Conservation (phyloP, 2,888 invertebrate genomes). For the Drosophila phalerata region DNA sequence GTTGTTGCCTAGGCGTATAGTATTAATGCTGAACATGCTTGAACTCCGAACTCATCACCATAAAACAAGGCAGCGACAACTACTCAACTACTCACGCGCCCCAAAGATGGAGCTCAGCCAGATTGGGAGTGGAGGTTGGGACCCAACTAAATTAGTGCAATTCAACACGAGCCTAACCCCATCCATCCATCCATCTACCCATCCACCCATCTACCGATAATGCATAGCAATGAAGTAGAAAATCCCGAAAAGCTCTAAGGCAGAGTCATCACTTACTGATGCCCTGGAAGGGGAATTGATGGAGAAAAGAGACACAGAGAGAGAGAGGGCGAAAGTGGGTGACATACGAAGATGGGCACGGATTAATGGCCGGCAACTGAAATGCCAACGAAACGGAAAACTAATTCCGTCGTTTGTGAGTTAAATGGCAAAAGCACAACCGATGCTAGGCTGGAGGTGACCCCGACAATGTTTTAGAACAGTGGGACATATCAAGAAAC, state of each 20-base stretch:
- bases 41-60: constrained; percentile 81
- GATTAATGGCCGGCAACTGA: constrained; percentile 66
- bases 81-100: constrained; percentile 52
- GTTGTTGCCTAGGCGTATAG: constrained; percentile 30
- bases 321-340: not conserved
- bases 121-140: constrained; percentile 7
- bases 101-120: constrained; percentile 6
- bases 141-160: constrained; percentile 70
- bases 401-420: constrained; percentile 75
- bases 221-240: constrained; percentile 77
- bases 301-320: not conserved
- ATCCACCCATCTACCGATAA: constrained; percentile 64
- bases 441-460: constrained; percentile 20
- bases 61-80: constrained; percentile 74
- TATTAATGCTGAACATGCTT: constrained; percentile 76
- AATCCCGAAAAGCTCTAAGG: constrained; percentile 74
- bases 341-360: constrained; percentile 48
- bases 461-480: constrained; percentile 37
- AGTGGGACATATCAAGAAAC: constrained; percentile 43
- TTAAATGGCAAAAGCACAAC: constrained; percentile 54
- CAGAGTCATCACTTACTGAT: constrained; percentile 55
- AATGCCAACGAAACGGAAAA: constrained; percentile 79
- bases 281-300: constrained; percentile 2
- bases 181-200: constrained; percentile 49
- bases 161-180: constrained; percentile 67